Base-by-base conservation (phyloP, 2,113 vertebrate species). In the Apus apus region DNA sequence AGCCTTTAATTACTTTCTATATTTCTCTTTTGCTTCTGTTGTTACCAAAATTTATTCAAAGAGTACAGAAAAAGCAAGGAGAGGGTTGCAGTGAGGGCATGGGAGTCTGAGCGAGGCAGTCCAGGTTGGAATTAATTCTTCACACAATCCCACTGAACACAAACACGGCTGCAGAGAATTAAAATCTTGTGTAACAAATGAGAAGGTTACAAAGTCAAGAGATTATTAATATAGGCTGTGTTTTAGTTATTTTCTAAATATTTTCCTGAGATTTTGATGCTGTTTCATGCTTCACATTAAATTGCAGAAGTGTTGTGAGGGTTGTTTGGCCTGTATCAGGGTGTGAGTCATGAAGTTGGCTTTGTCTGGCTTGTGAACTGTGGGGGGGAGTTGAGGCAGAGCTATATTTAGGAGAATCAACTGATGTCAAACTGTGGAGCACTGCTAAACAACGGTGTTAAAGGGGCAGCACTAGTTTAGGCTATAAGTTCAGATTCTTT, bases 351-450 rank as follows among this genome's bases (percentile, higher is more conserved):
- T 45, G 83, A 73, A 94, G 85, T 61, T 97, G 95, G 94, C 94
- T 97, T 96, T 94, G 95, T 85, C 91, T 91, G 89, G 68, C 64
- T 46, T 85, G 53, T 53, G 93, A 95, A 64, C 93, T 93, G 82
- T 90, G 71, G 81, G 94, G 96, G 89, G 92, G 89, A 94, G 77
- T 89, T 86, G 56, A 94, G 70, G 85, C 93, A 94, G 80, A 54
- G 87, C 92, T 97, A 94, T 91, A 94, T 97, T 97, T 97, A 94
- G 94, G 96, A 90, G 16, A 57, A 87, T 93, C 85, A 89, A 88
- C 89, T 94, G 93, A 92, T 92, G 95, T 94, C 87, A 85, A 89
- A 93, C 89, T 92, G 84, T 73, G 78, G 79, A 93, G 89, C 54
- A 26, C 72, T 82, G 87, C 93, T 91, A 16, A 90, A 90, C 83